phyloP scores from a whole-genome alignment of 2,113 vertebrate genomes.

The Myrmecophaga tridactyla region DNA sequence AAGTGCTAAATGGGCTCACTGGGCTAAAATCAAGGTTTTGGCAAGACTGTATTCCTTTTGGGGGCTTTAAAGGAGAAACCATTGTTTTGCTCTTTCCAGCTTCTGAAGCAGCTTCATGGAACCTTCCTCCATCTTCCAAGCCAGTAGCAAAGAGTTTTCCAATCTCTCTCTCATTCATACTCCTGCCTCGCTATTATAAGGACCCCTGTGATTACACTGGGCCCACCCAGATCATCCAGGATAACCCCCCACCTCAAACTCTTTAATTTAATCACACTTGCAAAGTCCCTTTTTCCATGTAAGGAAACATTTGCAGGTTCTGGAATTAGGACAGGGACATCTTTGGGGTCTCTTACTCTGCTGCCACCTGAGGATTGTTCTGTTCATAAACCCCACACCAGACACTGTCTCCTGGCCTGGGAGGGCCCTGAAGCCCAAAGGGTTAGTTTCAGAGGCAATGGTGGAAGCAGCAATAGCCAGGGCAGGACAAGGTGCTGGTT shows the following conservation, averaged over 20 bases:
- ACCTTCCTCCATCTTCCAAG: not conserved
- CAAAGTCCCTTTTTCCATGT: too few relatives aligned
- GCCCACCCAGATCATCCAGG: not conserved
- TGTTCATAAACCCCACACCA: not conserved
- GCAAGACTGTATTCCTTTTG: not conserved
- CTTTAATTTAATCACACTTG: too few relatives aligned
- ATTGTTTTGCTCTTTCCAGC: not conserved
- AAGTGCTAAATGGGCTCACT: not conserved
- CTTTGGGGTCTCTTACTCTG: not conserved
- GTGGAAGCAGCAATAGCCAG: not conserved
- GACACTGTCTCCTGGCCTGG: not conserved
- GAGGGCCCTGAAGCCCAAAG: not conserved
- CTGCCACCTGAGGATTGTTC: not conserved
- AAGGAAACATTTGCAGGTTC: too few relatives aligned
- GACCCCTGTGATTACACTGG: not conserved
- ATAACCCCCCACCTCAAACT: not conserved
- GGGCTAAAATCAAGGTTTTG: not conserved
- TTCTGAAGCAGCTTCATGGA: not conserved
- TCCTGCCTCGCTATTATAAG: not conserved
- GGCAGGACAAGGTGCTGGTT: not conserved
- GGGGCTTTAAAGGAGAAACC: not conserved
- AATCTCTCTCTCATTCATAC: not conserved
- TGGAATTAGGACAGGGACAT: not conserved
- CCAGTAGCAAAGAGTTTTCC: not conserved
- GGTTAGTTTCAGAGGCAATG: not conserved